Percentiles rank a stretch among this genome's conserved stretches.
These are phyloP conservation scores for Gymnorhina tibicen DNA, from an alignment of 2,113 vertebrate species.

Conservation along the genomic window DNA sequence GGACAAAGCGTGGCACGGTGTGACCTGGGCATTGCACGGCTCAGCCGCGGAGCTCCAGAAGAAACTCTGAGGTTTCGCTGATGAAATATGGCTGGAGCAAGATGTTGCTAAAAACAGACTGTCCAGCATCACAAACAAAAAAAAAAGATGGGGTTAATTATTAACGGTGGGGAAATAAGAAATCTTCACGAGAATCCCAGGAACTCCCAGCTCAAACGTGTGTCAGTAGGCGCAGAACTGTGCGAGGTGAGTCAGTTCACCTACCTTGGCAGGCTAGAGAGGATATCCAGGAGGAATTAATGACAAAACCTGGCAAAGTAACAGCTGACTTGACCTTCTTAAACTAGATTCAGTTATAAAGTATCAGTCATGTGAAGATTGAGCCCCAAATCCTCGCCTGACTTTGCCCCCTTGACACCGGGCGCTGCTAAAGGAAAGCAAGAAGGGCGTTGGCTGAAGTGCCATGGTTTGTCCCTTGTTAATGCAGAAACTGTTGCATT, in stretches of 20 bases:
- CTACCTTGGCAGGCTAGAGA: conserved; percentile 5
- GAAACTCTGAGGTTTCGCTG: background rate
- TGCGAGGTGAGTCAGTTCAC: background rate
- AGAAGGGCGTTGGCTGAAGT: background rate
- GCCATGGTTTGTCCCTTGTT: background rate
- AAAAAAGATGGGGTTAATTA: background rate
- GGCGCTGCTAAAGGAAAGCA: fast-evolving
- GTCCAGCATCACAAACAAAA: background rate
- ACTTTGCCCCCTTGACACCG: background rate
- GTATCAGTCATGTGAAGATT: background rate
- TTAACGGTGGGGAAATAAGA: background rate
- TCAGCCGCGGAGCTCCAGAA: background rate
- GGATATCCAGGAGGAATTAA: conserved; percentile 42
- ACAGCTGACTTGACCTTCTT: conserved; percentile 15
- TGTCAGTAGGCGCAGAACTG: background rate
- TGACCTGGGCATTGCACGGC: background rate
- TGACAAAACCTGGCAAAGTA: background rate
- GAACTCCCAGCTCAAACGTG: background rate
- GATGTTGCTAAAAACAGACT: background rate
- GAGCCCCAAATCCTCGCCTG: background rate
- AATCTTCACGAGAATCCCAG: background rate
- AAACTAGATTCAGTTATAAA: background rate
- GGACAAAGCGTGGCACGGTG: background rate
- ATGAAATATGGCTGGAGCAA: background rate
- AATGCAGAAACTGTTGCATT: background rate